phyloP scores from a whole-genome alignment of 2,888 invertebrate genomes.

The Oasisia sp. region DNA sequence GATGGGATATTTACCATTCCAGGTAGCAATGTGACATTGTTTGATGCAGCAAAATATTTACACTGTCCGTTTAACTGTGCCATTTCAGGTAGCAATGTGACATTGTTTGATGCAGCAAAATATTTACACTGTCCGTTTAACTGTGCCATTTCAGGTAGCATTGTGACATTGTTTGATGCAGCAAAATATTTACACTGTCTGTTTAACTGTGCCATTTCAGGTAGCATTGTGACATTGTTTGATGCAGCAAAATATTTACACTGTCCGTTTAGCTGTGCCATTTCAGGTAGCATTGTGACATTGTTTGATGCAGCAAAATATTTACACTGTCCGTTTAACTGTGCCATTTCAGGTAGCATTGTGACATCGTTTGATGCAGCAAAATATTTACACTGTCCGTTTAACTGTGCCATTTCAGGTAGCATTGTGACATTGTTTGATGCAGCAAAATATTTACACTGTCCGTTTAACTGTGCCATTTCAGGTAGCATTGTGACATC shows the following conservation, averaged over 20 bases:
- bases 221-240: neutral
- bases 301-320: neutral
- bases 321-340: neutral
- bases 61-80: too few relatives aligned
- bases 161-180: neutral
- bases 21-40: neutral
- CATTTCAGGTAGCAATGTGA: neutral
- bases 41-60: too few relatives aligned
- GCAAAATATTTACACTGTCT: neutral
- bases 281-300: constrained; percentile 17
- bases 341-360: constrained; percentile 9
- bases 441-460: neutral
- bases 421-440: neutral
- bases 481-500: constrained; percentile 8
- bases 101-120: neutral
- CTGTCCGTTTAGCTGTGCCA: neutral
- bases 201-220: neutral
- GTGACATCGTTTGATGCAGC: neutral
- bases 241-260: neutral
- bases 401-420: neutral
- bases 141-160: constrained; percentile 8
- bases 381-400: neutral
- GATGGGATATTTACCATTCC: neutral
- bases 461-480: neutral
- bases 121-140: neutral